Evolutionary conservation across 2,888 invertebrate species (phyloP), one percentile per base, ranked within the genome.

Genomic region (Harpalus rubripes): DNA sequence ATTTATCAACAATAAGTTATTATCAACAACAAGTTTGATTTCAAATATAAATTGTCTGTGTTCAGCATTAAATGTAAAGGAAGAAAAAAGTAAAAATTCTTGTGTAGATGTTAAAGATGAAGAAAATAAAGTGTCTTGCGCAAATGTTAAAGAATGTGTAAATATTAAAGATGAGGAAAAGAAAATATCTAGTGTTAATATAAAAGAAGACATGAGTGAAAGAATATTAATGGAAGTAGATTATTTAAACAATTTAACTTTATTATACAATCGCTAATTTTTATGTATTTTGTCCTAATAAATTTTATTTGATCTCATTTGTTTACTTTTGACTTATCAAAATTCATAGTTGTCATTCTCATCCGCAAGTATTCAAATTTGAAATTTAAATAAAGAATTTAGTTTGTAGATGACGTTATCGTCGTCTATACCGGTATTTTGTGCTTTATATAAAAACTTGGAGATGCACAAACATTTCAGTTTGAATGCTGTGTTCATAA

Each of bases 321-420:
- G 56, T 78, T 80, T 58, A 61, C 12, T 41, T 41, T 80, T 80
- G 61, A 80, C 61, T 41, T 39, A 61, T 32, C 59, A 78, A 58
- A 59, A 56, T 68, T 68, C 15, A 68, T 15, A 63, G 26, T n/a
- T 39, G 4, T 68, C 26, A 44, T 41, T 74, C 6, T 5, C 16
- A 44, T 41, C 8, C 32, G 52, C 7, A 74, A 16, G 12, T 8
- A 15, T 59, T 79, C 26, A 63, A 59, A 80, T 80, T 80, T 80
- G 39, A 80, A 80, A 56, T 81, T 81, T 68, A 63, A 44, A 65
- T 81, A 63, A 39, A 8, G 26, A 56, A 72, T 81, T 81, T 72
- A 56, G 68, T n/a, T 81, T 81, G 68, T 58, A 81, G 81, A 81
- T 81, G 81, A 68, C 81, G 68, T 56, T 58, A 10, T 41, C 26